These are phyloP conservation scores for Oscarella lobularis DNA, from an alignment of 37 sponge, comb jelly and placozoan species.

Conservation along the genomic window DNA sequence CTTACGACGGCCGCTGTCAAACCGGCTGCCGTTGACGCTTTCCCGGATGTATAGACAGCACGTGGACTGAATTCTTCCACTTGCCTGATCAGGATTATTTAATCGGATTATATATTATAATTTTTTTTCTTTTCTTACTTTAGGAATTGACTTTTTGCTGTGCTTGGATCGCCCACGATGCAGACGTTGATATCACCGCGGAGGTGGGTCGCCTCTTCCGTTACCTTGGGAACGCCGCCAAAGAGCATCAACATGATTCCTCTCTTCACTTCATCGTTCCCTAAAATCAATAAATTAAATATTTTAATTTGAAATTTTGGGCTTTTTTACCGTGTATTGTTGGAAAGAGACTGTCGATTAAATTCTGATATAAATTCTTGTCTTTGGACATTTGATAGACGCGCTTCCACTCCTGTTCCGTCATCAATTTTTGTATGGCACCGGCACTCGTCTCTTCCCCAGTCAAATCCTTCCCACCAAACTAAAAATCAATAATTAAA, in stretches of 20 bases:
- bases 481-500: constrained; percentile 17
- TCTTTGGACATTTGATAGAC: constrained; percentile 93
- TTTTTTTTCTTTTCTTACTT: constrained; percentile 44
- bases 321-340: constrained; percentile 79
- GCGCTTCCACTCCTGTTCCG: constrained; percentile 59
- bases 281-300: constrained; percentile 20
- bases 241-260: constrained; percentile 96
- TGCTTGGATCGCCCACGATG: constrained; percentile 97
- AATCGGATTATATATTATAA: not conserved
- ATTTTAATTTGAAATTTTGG: not conserved
- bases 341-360: constrained; percentile 84
- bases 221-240: constrained; percentile 94
- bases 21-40: constrained; percentile 96
- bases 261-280: constrained; percentile 97
- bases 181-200: constrained; percentile 99
- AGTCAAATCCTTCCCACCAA: constrained; percentile 42
- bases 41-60: constrained; percentile 94
- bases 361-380: constrained; percentile 79
- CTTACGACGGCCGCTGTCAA: constrained; percentile 97
- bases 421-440: constrained; percentile 56
- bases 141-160: constrained; percentile 95
- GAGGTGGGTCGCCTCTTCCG: constrained; percentile 84
- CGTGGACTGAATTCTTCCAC: constrained; percentile 92
- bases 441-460: constrained; percentile 79
- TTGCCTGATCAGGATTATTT: constrained; percentile 50